Base-by-base conservation (phyloP, 1,140 invertebrate genomes). In the Papilio xuthus region DNA sequence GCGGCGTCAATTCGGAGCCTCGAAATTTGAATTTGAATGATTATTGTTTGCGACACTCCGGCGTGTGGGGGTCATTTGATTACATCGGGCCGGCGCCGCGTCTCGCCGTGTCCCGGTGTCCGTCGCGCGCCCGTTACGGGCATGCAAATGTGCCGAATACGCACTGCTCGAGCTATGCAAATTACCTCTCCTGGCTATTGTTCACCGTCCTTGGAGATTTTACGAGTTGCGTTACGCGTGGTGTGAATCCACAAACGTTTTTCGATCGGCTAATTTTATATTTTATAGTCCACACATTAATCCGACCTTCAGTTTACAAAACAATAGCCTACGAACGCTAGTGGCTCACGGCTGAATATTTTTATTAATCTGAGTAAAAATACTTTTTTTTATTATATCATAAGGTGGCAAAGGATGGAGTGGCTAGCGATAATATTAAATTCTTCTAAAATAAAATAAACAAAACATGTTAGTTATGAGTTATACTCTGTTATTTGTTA, bases 71-170 rank as follows among this genome's bases (percentile, higher is more conserved):
- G 60, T 28, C 69, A 81, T 86, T 84, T 53, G 89, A 90, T 91
- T 90, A 90, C 90, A 92, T 90, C 88, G 89, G 85, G 83, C 53
- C 74, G 82, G 84, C 85, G 85, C 84, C 83, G 81, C 78, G 82
- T 80, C 80, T 77, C 56, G 67, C 47, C 53, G 75, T 74, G 83
- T 81, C 81, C 82, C 77, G 83, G 85, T 80, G 78, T 76, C 77
- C 80, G 88, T 60, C 78, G 83, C 70, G 71, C 76, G 78, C 82
- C 85, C 83, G 84, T 87, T 90, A 90, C 85, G 85, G 90, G 84
- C 86, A 91, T 93, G 88, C 86, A 90, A 93, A 93, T 91, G 92
- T 87, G 81, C 86, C 86, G 86, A 91, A 91, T 91, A 83, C 88
- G 82, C 83, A 78, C 83, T 81, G 81, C 80, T 84, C 82, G 81